Percentiles rank a stretch among this genome's conserved stretches.
phyloP scores from a whole-genome alignment of 2,888 invertebrate species.

The Andrena praecox region DNA sequence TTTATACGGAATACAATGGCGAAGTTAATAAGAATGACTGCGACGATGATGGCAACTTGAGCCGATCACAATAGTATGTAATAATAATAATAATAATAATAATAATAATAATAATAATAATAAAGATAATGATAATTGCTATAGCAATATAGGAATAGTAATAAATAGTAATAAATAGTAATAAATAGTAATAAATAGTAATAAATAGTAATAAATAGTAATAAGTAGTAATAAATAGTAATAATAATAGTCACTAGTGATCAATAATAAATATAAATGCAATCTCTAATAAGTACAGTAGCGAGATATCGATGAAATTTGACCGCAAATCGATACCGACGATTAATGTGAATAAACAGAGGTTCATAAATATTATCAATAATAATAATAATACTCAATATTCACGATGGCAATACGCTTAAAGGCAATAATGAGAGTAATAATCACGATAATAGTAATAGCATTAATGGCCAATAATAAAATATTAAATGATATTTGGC shows the following conservation, averaged over 20 bases:
- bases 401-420: conserved; percentile 67
- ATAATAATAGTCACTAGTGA: conserved; percentile 28
- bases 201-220: conserved; percentile 34
- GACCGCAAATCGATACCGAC: conserved; percentile 4
- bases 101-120: conserved; percentile 45
- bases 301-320: conserved; percentile 4
- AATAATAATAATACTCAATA: conserved; percentile 72
- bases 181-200: conserved; percentile 35
- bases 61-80: conserved; percentile 33
- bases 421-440: conserved; percentile 59
- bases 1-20: conserved; percentile 69
- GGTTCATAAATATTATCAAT: conserved; percentile 66
- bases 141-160: conserved; percentile 11
- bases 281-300: conserved; percentile 60
- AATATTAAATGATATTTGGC: conserved; percentile 53
- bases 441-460: conserved; percentile 55
- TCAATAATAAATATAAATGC: conserved; percentile 60
- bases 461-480: conserved; percentile 36
- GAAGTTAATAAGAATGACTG: conserved; percentile 45
- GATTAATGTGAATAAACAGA: conserved; percentile 33
- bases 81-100: conserved; percentile 69
- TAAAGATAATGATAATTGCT: conserved; percentile 48
- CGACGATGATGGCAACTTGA: conserved; percentile 7
- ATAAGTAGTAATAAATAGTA: conserved; percentile 36
- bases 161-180: conserved; percentile 43